Conservation (phyloP, 37 sponge, comb jelly and placozoan genomes). For the Bolinopsis microptera region DNA sequence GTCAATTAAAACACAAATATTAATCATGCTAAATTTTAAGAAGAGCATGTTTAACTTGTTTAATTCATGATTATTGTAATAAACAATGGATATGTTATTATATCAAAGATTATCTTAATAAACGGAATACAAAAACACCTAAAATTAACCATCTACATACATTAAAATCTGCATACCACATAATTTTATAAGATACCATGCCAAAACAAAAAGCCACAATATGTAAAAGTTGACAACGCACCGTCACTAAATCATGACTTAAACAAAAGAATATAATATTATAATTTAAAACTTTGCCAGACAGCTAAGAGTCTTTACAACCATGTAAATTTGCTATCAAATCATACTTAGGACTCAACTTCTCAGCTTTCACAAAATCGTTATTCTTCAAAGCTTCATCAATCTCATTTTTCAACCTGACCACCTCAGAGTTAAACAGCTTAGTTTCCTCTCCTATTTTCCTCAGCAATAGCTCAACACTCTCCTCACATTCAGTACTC, state of each 20-base stretch:
- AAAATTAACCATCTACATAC: no score
- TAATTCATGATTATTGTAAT: no score
- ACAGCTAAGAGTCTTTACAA: no score
- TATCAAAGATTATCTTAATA: background rate
- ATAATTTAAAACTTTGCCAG: no score
- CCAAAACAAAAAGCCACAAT: no score
- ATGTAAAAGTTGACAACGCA: no score
- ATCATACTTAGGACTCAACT: slow-evolving; percentile 24
- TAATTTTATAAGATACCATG: no score
- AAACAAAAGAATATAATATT: background rate
- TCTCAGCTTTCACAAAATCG: background rate
- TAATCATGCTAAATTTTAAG: no score
- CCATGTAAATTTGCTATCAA: background rate
- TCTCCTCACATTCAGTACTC: background rate
- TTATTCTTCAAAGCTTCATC: background rate
- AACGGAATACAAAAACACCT: background rate
- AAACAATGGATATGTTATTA: no score
- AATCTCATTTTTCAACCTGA: background rate
- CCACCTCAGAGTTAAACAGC: background rate
- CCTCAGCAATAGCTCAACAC: background rate
- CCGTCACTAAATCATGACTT: background rate
- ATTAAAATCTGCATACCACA: no score
- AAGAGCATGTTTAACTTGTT: no score
- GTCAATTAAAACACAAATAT: no score
- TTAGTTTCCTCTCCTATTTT: background rate